These are phyloP conservation scores for Drosophila cyrtoloma DNA, from an alignment of 2,888 invertebrate species.

Conservation along the genomic window DNA sequence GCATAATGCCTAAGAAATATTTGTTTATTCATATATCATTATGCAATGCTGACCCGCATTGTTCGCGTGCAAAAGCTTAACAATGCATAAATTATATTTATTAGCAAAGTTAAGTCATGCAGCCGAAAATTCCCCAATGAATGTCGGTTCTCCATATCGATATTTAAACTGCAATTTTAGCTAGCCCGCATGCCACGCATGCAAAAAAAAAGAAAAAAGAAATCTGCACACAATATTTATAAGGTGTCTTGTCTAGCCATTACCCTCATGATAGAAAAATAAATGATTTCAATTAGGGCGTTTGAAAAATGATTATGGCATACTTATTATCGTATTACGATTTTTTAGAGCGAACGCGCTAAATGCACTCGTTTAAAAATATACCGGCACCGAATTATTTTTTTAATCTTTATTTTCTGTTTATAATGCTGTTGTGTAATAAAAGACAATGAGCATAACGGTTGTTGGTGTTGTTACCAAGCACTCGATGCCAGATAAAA, in stretches of 20 bases:
- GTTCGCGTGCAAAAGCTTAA: slow-evolving; percentile 47
- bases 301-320: slow-evolving; percentile 78
- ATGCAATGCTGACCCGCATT: slow-evolving; percentile 66
- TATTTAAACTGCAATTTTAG: slow-evolving; percentile 67
- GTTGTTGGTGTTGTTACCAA: slow-evolving; percentile 16
- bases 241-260: slow-evolving; percentile 23
- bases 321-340: slow-evolving; percentile 72
- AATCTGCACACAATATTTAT: slow-evolving; percentile 2
- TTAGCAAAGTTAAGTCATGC: slow-evolving; percentile 24
- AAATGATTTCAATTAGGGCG: slow-evolving; percentile 78
- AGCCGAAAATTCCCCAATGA: slow-evolving; percentile 5
- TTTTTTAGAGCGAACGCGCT: slow-evolving; percentile 49
- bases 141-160: slow-evolving; percentile 39
- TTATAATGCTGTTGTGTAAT: slow-evolving; percentile 75
- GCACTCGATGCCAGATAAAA: slow-evolving; percentile 40
- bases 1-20: slow-evolving; percentile 17
- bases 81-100: slow-evolving; percentile 49
- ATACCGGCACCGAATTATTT: slow-evolving; percentile 45
- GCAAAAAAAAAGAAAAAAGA: not conserved
- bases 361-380: slow-evolving; percentile 56
- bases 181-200: slow-evolving; percentile 54
- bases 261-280: slow-evolving; percentile 56
- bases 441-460: slow-evolving; percentile 69
- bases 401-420: slow-evolving; percentile 61
- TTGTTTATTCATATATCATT: slow-evolving; percentile 54